Conservation (phyloP, 2,888 invertebrate species). For the Petrolisthes manimaculis region DNA sequence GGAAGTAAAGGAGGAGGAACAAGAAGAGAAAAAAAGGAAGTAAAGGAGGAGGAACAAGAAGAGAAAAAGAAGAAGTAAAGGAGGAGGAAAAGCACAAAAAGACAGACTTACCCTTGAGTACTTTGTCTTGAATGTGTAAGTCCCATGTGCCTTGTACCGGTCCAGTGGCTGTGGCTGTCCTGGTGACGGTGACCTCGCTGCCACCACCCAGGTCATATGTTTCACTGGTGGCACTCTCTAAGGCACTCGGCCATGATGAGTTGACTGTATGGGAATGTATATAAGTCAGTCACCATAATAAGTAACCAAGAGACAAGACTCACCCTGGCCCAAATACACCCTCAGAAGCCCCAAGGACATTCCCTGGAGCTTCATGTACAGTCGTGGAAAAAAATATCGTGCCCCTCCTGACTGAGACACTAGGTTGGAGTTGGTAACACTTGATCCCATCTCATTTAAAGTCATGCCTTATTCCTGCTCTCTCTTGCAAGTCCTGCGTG, state of each 20-base stretch:
- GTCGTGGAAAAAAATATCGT: too few relatives aligned
- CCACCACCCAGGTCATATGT: constrained; percentile 7
- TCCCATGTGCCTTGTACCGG: constrained; percentile 38
- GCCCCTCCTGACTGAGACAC: too few relatives aligned
- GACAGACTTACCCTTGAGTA: constrained; percentile 6
- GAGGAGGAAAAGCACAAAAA: not conserved
- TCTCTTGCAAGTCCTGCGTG: too few relatives aligned
- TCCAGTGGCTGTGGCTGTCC: constrained; percentile 3
- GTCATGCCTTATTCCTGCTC: too few relatives aligned
- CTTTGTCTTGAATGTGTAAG: constrained; percentile 10
- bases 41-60: not conserved
- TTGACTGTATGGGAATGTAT: too few relatives aligned
- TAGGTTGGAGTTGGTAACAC: too few relatives aligned
- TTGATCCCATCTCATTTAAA: too few relatives aligned
- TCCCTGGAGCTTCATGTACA: too few relatives aligned
- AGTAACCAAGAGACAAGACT: too few relatives aligned
- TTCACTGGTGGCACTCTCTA: not conserved
- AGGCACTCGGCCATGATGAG: not conserved
- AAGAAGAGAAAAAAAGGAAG: not conserved
- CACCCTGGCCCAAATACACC: too few relatives aligned
- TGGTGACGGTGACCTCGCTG: not conserved
- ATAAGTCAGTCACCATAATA: too few relatives aligned
- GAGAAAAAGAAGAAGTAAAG: not conserved
- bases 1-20: not conserved
- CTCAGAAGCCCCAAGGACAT: too few relatives aligned